Evolutionary conservation across 2,888 invertebrate species (phyloP), one percentile per base, ranked within the genome.

Genomic region (Harpagoxenus sublaevis): DNA sequence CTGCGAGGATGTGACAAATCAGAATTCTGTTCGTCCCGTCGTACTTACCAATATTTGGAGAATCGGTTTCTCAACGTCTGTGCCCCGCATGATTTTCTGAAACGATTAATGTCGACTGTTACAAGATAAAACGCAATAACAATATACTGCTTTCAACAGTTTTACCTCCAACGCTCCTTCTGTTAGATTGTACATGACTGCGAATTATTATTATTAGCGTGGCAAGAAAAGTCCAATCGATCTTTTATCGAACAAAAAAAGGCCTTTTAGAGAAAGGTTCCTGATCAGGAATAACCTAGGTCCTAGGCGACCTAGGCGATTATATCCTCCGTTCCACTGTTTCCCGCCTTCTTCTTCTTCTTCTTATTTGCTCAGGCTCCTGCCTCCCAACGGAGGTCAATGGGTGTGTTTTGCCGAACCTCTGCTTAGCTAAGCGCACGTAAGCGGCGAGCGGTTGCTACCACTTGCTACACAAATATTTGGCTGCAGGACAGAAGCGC

Each of bases 31-130:
- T 0, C 4, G 39, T 63, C n/a, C 18, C 18, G 3, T 18, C n/a
- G n/a, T n/a, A 93, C 94, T 94, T 94, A 96, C 96, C 89, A 98
- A 95, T 42, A 98, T 97, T 95, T 98, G 98, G 93, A 98, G 96
- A 18, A 98, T 95, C 0, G 98, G 98, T 66, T 97, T 96, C 1
- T 97, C 96, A 86, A 97, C 96, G 75, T 97, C 96, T 18, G 97
- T 97, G 6, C 98, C 98, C 90, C 96, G 96, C 97, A 98, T 97
- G 42, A 98, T 97, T 42, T 96, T 95, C 97, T 98, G 92, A 5
- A 95, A 93, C 15, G 4, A 48, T 31, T 28, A 31, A 42, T 42
- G 18, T 15, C 2, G 12, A 8, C 0, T 0, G 10, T 39, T 39
- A 63, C 6, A 5, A 0, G 12, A 48, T 60, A 63, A 12, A 45